Evolutionary conservation across 2,797 vertebrate genomes (phyloP).

Genomic region (Ctenosaura bakeri): DNA sequence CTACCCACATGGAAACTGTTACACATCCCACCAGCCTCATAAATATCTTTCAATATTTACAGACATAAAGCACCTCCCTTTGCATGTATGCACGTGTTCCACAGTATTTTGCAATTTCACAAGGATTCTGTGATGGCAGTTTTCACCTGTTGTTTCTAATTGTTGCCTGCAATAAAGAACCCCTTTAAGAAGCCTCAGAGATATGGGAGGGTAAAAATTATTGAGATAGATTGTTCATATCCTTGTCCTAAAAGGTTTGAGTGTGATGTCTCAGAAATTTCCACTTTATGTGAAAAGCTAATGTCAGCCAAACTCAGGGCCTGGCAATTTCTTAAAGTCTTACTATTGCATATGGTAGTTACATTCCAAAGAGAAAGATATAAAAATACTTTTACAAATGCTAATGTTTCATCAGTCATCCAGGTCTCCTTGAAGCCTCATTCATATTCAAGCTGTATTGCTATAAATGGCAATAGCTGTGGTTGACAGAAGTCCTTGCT

Average conservation of each 20-base stretch:
- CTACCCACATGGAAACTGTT: background rate
- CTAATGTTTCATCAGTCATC: background rate
- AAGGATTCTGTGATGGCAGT: background rate
- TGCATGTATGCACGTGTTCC: background rate
- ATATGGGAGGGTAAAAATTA: background rate
- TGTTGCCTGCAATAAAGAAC: background rate
- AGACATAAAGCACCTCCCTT: background rate
- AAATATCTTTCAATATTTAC: background rate
- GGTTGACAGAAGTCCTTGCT: slow-evolving; percentile 1
- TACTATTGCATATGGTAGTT: background rate
- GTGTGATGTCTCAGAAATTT: background rate
- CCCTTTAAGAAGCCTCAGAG: background rate
- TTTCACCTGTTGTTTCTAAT: background rate
- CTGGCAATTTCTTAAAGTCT: background rate
- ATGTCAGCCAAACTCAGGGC: background rate
- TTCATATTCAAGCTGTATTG: slow-evolving; percentile 9
- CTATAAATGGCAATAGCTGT: slow-evolving; percentile 15
- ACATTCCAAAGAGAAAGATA: background rate
- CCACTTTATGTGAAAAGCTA: background rate
- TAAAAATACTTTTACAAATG: background rate
- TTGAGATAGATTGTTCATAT: background rate
- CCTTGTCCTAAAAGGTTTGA: background rate
- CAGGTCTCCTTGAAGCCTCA: background rate
- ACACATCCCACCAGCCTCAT: background rate
- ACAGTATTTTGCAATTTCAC: background rate